Evolutionary conservation across 2,888 invertebrate species (phyloP), one percentile per base, ranked within the genome.

Genomic region (Subacronicta megacephala): DNA sequence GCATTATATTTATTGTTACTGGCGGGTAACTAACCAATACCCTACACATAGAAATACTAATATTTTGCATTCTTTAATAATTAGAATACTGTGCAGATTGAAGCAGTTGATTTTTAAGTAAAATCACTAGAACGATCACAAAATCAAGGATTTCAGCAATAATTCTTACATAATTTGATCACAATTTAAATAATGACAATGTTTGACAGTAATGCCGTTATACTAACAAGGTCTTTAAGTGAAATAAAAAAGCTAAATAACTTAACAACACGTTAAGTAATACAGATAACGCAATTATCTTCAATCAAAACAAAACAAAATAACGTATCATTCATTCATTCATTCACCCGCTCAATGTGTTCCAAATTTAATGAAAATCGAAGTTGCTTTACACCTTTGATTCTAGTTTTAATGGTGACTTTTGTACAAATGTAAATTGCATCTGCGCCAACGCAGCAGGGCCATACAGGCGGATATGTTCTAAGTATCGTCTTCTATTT

Each of bases 1-100:
- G 83, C 43, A 63, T 55, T 86, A 81, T 85, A 64, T 65, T 67
- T 69, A 80, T 83, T 90, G 91, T 90, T 90, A 86, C 88, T 84
- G 84, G 40, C 62, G 70, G 50, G 50, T 42, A 68, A 57, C 15
- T 13, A 66, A 57, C 41, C 35, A 52, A 55, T 42, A 44, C 29
- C 51, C 38, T 42, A 41, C 26, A 16, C 47, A 36, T 45, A 53
- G 59, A 46, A 65, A 55, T 45, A 42, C 33, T 35, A 41, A 37
- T n/a, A 17, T 26, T 33, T 36, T 33, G 29, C 13, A 43, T 56
- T 65, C 43, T 51, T 51, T 52, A 33, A 41, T 44, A 31, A 36
- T 41, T 31, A 46, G 10, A 65, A 58, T 47, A 46, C 23, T 35
- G 47, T 10, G 12, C 17, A 29, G 23, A 49, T 31, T 49, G 37